These are phyloP conservation scores for Dysidea cf. avara DNA, from an alignment of 37 sponge, comb jelly and placozoan species.

Conservation along the genomic window DNA sequence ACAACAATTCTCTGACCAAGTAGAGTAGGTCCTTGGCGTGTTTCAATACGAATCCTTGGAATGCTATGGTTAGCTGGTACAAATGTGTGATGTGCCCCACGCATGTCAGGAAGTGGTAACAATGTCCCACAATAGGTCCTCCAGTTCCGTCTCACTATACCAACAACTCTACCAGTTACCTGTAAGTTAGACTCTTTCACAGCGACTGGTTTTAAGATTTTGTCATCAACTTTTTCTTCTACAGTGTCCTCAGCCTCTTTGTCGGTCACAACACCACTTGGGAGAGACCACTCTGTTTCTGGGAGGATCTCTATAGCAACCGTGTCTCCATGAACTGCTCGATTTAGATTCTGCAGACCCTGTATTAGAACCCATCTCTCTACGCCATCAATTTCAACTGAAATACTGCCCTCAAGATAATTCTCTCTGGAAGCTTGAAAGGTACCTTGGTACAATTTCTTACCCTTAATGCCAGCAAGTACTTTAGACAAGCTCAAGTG, in stretches of 20 bases:
- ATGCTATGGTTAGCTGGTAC: conserved; percentile 84
- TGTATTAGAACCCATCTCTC: conserved; percentile 72
- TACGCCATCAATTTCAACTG: conserved; percentile 43
- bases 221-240: background rate
- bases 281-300: conserved; percentile 73
- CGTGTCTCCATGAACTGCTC: conserved; percentile 89
- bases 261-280: conserved; percentile 67
- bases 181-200: conserved; percentile 18
- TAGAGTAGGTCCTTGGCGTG: conserved; percentile 69
- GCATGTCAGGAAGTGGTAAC: conserved; percentile 49
- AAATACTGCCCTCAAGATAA: conserved; percentile 75
- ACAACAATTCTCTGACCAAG: conserved; percentile 92
- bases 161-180: conserved; percentile 84
- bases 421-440: conserved; percentile 88
- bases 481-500: conserved; percentile 66
- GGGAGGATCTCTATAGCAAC: conserved; percentile 90
- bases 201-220: conserved; percentile 10
- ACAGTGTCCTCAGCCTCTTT: conserved; percentile 33
- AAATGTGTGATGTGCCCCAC: conserved; percentile 66
- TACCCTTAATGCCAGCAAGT: conserved; percentile 75
- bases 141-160: conserved; percentile 90
- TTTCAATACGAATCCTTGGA: conserved; percentile 77
- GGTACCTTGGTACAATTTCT: conserved; percentile 70
- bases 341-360: conserved; percentile 74
- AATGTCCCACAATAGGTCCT: conserved; percentile 93